A percentile compares a stretch with the other conserved stretches of the same genome.
These are phyloP conservation scores for Cryptophagus acutangulus DNA, from an alignment of 2,888 invertebrate species.

Conservation along the genomic window DNA sequence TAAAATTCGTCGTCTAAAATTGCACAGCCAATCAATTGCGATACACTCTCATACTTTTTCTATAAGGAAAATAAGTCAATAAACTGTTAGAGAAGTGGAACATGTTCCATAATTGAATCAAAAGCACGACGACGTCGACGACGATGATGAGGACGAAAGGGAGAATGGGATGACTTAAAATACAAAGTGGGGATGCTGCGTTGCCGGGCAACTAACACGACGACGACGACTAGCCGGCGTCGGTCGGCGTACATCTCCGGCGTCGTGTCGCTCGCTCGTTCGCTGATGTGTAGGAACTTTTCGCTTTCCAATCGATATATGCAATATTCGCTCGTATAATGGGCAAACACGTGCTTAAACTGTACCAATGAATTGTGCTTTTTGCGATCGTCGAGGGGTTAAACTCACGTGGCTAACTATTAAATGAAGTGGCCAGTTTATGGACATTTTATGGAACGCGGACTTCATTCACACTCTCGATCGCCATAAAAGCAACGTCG, in stretches of 20 bases:
- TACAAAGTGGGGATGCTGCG: conserved; percentile 43
- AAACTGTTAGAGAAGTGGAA: conserved; percentile 42
- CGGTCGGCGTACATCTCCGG: conserved; percentile 25
- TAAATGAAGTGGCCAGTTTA: no score
- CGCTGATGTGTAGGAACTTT: no score
- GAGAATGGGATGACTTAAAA: conserved; percentile 28
- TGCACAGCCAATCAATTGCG: no score
- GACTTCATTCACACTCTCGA: no score
- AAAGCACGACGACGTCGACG: conserved; percentile 18
- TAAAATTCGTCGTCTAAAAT: conserved; percentile 4
- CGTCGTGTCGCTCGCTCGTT: conserved; percentile 42
- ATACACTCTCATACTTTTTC: neutral
- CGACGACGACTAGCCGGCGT: conserved; percentile 44
- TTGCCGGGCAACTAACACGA: conserved; percentile 45
- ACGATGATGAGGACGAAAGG: conserved; percentile 25
- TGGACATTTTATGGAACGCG: no score
- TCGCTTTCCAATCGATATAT: conserved; percentile 4
- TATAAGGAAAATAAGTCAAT: conserved; percentile 44
- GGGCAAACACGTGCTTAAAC: neutral
- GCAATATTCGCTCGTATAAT: no score
- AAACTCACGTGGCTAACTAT: no score
- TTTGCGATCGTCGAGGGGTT: no score
- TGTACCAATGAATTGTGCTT: no score
- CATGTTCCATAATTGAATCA: conserved; percentile 49
- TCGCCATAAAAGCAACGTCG: no score